phyloP scores from a whole-genome alignment of 1,140 invertebrate genomes.

The Drosophila miranda region DNA sequence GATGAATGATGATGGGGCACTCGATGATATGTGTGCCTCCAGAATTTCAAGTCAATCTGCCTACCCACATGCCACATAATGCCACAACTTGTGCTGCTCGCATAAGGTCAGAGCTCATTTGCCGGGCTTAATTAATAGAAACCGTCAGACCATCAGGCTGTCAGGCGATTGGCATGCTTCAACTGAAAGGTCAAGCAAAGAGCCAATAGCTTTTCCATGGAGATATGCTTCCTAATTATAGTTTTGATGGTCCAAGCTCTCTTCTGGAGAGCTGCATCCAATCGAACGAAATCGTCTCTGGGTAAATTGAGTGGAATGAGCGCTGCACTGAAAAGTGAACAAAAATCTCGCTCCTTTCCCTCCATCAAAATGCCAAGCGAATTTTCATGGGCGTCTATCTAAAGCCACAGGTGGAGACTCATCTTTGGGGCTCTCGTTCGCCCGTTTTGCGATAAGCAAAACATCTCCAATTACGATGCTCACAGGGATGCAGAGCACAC shows the following conservation, averaged over 20 bases:
- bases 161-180: slow-evolving; percentile 10
- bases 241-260: background rate
- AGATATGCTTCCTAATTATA: slow-evolving; percentile 4
- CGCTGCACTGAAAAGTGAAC: background rate
- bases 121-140: slow-evolving; percentile 26
- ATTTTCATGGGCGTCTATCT: no score
- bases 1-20: slow-evolving; percentile 32
- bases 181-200: slow-evolving; percentile 2
- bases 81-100: no score
- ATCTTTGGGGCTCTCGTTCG: no score
- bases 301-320: slow-evolving; percentile 18
- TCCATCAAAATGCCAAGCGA: no score
- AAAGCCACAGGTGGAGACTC: no score
- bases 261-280: background rate
- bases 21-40: background rate
- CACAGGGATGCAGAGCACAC: slow-evolving; percentile 15
- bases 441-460: no score
- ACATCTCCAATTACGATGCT: slow-evolving; percentile 58
- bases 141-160: background rate
- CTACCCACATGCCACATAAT: no score
- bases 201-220: background rate
- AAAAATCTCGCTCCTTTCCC: background rate
- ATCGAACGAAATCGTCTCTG: background rate
- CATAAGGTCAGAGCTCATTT: background rate
- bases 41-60: no score